phyloP scores from a whole-genome alignment of 1,140 invertebrate genomes.

The Centruroides vittatus region DNA sequence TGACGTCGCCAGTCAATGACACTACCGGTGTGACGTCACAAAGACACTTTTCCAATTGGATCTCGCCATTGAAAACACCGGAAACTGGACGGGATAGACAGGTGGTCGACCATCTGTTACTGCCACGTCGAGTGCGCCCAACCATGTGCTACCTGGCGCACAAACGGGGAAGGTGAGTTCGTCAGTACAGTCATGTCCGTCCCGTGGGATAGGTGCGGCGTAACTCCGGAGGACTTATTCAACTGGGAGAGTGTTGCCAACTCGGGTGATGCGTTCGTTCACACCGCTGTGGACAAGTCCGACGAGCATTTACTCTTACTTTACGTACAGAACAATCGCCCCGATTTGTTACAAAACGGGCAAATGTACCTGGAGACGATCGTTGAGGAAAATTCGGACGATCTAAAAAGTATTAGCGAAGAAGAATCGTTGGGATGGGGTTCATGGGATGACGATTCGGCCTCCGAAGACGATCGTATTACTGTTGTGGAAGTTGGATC shows the following conservation, averaged over 20 bases:
- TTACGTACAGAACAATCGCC: conserved; percentile 9
- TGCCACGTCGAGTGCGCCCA: too few species aligned
- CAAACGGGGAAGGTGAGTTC: too few species aligned
- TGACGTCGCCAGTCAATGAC: too few species aligned
- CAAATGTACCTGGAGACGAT: conserved; percentile 15
- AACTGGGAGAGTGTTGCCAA: conserved; percentile 11
- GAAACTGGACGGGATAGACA: too few species aligned
- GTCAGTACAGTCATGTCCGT: too few species aligned
- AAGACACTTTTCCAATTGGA: too few species aligned
- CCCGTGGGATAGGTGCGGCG: too few species aligned
- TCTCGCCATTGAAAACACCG: too few species aligned
- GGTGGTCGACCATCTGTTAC: too few species aligned
- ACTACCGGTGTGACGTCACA: too few species aligned
- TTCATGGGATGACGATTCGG: conserved; percentile 9
- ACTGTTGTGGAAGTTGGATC: conserved; percentile 9
- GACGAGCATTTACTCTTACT: conserved; percentile 10
- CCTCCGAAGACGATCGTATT: conserved; percentile 4
- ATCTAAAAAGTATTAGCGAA: conserved; percentile 9
- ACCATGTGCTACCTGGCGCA: too few species aligned
- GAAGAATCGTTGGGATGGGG: conserved; percentile 11
- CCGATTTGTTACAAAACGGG: conserved; percentile 1
- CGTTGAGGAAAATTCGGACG: conserved; percentile 15
- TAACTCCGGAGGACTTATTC: conserved; percentile 7
- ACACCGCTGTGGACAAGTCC: conserved; percentile 9
- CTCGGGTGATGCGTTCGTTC: conserved; percentile 5